A percentile compares a stretch with the other conserved stretches of the same genome.
These are phyloP conservation scores for Contarinia nasturtii DNA, from an alignment of 1,140 invertebrate genomes.

Conservation along the genomic window DNA sequence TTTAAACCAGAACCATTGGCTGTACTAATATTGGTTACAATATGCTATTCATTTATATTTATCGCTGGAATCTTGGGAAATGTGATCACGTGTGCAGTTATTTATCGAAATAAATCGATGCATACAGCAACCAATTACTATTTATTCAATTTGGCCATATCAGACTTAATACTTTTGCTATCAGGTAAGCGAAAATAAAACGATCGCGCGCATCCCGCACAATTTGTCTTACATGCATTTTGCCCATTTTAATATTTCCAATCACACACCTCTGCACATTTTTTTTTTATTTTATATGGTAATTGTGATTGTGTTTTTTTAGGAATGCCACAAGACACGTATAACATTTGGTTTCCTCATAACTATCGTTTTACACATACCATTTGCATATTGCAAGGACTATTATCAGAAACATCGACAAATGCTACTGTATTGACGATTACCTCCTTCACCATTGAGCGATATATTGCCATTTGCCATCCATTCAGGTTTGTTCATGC, in stretches of 20 bases:
- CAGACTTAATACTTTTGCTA: conserved; percentile 56
- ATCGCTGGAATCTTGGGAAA: conserved; percentile 69
- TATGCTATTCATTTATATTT: conserved; percentile 59
- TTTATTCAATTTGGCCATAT: conserved; percentile 62
- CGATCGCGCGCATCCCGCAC: background rate
- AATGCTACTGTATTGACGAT: conserved; percentile 87
- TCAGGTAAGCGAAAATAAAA: conserved; percentile 21
- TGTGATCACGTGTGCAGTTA: conserved; percentile 68
- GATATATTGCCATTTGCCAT: conserved; percentile 70
- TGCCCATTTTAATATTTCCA: too few relatives aligned
- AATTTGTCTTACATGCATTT: background rate
- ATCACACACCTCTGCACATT: background rate
- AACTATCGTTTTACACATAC: conserved; percentile 55
- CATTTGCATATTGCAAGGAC: conserved; percentile 53
- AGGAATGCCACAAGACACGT: conserved; percentile 60
- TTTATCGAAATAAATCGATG: conserved; percentile 61
- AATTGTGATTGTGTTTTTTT: background rate
- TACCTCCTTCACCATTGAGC: conserved; percentile 67
- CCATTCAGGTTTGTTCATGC: conserved; percentile 34
- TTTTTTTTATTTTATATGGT: background rate
- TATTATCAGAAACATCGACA: conserved; percentile 64
- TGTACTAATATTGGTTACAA: conserved; percentile 38
- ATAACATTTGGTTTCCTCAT: conserved; percentile 56
- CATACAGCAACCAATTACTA: conserved; percentile 65
- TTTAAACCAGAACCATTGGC: conserved; percentile 25